phyloP scores from a whole-genome alignment of 2,888 invertebrate genomes.

The Timema cristinae region DNA sequence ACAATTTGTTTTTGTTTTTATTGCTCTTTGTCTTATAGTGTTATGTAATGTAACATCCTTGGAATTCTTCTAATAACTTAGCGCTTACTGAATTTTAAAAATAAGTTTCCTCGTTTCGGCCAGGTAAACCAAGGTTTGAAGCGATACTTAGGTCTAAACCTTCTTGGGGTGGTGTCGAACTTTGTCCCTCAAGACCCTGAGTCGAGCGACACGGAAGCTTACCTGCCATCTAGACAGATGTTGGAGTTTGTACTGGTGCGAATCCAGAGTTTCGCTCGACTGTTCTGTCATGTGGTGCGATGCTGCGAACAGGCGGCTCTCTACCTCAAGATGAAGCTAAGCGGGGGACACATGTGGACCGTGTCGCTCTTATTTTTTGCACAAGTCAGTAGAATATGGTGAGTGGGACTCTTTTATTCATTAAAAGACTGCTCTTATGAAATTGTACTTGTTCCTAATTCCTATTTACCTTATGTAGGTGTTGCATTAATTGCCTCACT shows the following conservation, averaged over 20 bases:
- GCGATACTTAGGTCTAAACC: conserved; percentile 14
- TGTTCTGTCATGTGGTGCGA: conserved; percentile 51
- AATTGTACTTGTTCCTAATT: not conserved
- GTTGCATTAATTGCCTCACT: not conserved
- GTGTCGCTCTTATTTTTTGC: conserved; percentile 33
- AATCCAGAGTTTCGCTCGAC: conserved; percentile 53
- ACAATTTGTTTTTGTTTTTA: too few species aligned
- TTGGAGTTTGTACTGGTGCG: conserved; percentile 53
- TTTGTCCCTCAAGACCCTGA: conserved; percentile 1
- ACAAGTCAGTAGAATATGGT: conserved; percentile 54
- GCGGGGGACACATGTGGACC: conserved; percentile 18
- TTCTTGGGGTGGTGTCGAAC: not conserved
- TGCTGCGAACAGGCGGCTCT: conserved; percentile 50
- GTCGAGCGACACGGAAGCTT: conserved; percentile 37
- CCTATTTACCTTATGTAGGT: not conserved
- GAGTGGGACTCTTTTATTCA: not conserved
- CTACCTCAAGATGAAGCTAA: conserved; percentile 51
- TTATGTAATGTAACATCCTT: too few species aligned
- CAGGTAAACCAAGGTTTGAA: conserved; percentile 18
- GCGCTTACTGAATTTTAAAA: not conserved
- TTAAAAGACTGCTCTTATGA: not conserved
- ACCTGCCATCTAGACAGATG: conserved; percentile 57
- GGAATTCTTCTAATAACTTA: too few species aligned
- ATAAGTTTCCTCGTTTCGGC: not conserved
- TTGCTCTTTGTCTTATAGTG: too few species aligned